phyloP scores from a whole-genome alignment of 37 sponge, comb jelly and placozoan genomes.

The Eunapius fragilis region DNA sequence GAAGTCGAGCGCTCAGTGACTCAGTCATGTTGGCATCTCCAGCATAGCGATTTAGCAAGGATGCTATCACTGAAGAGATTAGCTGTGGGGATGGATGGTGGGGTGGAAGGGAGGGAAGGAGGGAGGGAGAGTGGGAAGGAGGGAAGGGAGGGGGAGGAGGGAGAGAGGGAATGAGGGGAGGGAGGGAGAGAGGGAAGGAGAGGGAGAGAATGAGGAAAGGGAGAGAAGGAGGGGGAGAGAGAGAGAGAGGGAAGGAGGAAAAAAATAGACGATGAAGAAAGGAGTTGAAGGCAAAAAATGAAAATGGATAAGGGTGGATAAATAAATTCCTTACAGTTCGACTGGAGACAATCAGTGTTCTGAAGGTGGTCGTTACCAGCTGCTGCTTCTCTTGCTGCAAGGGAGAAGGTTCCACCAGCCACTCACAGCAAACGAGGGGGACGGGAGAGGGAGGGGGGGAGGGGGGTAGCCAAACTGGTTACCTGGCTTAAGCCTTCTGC shows the following conservation, averaged over 20 bases:
- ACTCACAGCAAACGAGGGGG: constrained; percentile 17
- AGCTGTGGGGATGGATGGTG: constrained; percentile 24
- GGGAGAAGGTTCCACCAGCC: background rate
- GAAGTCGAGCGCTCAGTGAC: constrained; percentile 66
- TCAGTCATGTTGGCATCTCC: constrained; percentile 78
- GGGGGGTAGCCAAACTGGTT: constrained; percentile 30
- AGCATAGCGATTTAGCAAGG: constrained; percentile 72
- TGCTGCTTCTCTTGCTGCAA: constrained; percentile 40
- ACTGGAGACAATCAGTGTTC: constrained; percentile 45
- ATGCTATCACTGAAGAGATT: constrained; percentile 63
- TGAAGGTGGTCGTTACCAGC: constrained; percentile 43
- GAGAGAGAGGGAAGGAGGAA: background rate
- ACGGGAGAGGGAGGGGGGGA: constrained; percentile 25
- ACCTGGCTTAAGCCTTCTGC: constrained; percentile 66
- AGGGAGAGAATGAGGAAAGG: background rate
- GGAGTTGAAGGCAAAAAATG: background rate
- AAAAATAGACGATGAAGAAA: background rate
- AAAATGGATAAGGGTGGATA: background rate
- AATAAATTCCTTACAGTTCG: constrained; percentile 29
- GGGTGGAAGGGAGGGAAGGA: background rate
- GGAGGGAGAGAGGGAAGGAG: background rate
- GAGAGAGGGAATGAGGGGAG: background rate
- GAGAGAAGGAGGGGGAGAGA: background rate
- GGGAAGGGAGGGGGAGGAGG: background rate
- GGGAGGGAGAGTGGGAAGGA: background rate